A percentile compares a stretch with the other conserved stretches of the same genome.
Evolutionary conservation across 1,140 invertebrate genomes (phyloP).

Genomic region (Panagrolaimus sp.): DNA sequence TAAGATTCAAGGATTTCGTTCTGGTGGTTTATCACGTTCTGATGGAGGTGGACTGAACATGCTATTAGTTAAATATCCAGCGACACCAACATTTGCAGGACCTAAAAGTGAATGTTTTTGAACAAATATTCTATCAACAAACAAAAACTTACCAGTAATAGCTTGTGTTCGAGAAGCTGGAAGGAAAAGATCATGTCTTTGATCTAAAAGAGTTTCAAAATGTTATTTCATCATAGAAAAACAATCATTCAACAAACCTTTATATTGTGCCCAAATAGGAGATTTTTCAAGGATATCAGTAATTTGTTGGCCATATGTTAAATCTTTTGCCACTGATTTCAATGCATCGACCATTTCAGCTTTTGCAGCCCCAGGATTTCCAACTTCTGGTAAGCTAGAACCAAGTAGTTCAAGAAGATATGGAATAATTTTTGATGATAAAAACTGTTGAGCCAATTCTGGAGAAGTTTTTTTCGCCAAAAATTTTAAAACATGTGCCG

Average conservation of each 20-base stretch:
- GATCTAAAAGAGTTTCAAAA: slow-evolving; percentile 68
- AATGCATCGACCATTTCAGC: slow-evolving; percentile 91
- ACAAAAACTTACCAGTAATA: slow-evolving; percentile 44
- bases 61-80: background rate
- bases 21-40: no score
- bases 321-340: slow-evolving; percentile 80
- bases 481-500: slow-evolving; percentile 55
- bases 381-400: slow-evolving; percentile 64
- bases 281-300: slow-evolving; percentile 75
- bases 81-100: background rate
- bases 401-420: slow-evolving; percentile 76
- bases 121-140: slow-evolving; percentile 61
- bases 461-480: slow-evolving; percentile 33
- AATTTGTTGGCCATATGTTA: slow-evolving; percentile 74
- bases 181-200: slow-evolving; percentile 94
- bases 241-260: no score
- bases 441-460: slow-evolving; percentile 64
- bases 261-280: slow-evolving; percentile 86
- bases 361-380: slow-evolving; percentile 69
- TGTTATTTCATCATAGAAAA: no score
- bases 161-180: slow-evolving; percentile 59
- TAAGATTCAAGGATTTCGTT: no score
- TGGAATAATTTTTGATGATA: slow-evolving; percentile 74
- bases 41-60: slow-evolving; percentile 6
- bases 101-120: background rate